These are phyloP conservation scores for Neodiprion virginianus DNA, from an alignment of 1,140 invertebrate genomes.

Conservation along the genomic window DNA sequence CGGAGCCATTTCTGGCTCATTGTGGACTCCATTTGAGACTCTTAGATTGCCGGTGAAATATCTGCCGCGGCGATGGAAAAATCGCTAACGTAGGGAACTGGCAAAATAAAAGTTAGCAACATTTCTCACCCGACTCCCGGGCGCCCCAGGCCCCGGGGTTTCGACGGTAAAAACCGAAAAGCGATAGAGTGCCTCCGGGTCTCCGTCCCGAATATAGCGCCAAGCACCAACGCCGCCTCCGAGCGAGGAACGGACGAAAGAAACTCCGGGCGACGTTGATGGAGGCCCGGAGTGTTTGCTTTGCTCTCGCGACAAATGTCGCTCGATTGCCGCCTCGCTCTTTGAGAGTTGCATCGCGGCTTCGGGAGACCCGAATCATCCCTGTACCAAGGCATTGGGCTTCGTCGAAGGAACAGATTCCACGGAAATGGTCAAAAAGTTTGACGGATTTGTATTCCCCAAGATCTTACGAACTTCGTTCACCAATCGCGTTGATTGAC, in stretches of 20 bases:
- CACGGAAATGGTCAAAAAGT: neutral
- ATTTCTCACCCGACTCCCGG: conserved; percentile 52
- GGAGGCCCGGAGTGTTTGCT: conserved; percentile 48
- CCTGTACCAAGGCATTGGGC: conserved; percentile 30
- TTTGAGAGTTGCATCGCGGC: neutral
- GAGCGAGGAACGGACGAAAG: conserved; percentile 35
- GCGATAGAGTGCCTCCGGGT: conserved; percentile 45
- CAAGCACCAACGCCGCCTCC: conserved; percentile 30
- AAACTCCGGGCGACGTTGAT: conserved; percentile 56
- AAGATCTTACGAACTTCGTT: too few species aligned
- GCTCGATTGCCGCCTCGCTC: conserved; percentile 34
- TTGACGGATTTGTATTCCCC: neutral
- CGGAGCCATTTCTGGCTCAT: conserved; percentile 60
- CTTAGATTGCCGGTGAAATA: conserved; percentile 62
- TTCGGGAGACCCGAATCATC: conserved; percentile 21
- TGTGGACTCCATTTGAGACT: conserved; percentile 62
- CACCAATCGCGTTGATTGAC: too few species aligned
- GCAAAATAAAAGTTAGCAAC: conserved; percentile 60
- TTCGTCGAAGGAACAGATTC: conserved; percentile 25
- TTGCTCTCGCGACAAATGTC: conserved; percentile 49
- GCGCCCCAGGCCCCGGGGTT: conserved; percentile 26
- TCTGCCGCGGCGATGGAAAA: conserved; percentile 59
- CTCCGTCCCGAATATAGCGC: conserved; percentile 30
- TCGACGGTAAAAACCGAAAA: conserved; percentile 53
- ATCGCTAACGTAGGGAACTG: conserved; percentile 58